A percentile compares a stretch with the other conserved stretches of the same genome.
Evolutionary conservation across 2,797 vertebrate species (phyloP).

Genomic region (Sebastes cheni): DNA sequence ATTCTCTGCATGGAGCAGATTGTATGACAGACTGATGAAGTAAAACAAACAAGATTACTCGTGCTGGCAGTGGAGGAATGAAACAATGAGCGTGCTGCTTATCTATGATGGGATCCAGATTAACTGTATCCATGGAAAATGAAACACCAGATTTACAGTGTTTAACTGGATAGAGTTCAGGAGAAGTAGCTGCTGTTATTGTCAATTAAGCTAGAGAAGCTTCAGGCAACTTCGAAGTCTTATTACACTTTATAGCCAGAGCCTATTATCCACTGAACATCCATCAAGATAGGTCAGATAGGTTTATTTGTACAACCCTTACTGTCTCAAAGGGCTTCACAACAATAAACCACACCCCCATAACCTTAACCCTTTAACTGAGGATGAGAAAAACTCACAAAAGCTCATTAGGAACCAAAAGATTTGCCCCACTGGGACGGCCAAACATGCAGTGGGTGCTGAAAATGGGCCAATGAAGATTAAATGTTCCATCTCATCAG

Average conservation of each 20-base stretch:
- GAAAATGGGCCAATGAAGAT: conserved; percentile 2
- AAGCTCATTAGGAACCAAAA: conserved; percentile 30
- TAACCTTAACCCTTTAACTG: conserved; percentile 1
- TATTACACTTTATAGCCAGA: not conserved
- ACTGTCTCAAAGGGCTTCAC: conserved; percentile 19
- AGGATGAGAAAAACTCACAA: conserved; percentile 13
- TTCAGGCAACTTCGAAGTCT: conserved; percentile 10
- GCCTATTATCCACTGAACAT: conserved; percentile 3
- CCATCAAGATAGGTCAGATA: not conserved
- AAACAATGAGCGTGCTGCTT: conserved; percentile 35
- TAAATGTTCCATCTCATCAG: conserved; percentile 1
- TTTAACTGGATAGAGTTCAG: conserved; percentile 6
- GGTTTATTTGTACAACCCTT: conserved; percentile 10
- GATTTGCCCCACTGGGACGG: not conserved
- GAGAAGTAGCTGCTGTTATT: conserved; percentile 19
- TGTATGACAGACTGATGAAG: conserved; percentile 40
- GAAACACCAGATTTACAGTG: conserved; percentile 22
- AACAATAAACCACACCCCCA: not conserved
- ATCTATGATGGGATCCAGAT: conserved; percentile 36
- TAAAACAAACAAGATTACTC: conserved; percentile 52
- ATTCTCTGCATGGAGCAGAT: conserved; percentile 20
- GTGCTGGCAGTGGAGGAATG: conserved; percentile 18
- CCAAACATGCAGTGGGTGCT: not conserved
- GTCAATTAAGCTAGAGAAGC: conserved; percentile 29
- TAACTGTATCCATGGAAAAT: conserved; percentile 44